Evolutionary conservation across 2,888 invertebrate species (phyloP), one percentile per base, ranked within the genome.

Genomic region (Macrophya annulata): DNA sequence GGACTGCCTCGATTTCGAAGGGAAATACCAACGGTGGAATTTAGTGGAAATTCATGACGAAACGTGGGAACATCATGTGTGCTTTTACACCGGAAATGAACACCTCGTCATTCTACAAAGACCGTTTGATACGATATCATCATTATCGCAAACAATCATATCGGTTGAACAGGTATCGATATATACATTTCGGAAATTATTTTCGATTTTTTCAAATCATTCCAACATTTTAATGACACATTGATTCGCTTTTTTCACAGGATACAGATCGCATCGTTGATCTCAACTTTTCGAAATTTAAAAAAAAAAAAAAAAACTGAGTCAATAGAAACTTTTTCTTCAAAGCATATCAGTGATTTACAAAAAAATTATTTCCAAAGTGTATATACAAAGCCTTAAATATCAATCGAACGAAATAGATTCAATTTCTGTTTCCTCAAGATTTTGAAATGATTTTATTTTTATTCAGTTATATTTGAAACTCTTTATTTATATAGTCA

Each of bases 1-100:
- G 43, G 12, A 81, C 81, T 43, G 37, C 40, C 81, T 62, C 62
- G 81, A 62, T 62, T 81, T 62, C 43, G 59, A 81, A 81, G 40
- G 40, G 59, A 21, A 40, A 81, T 81, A 62, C 81, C 81, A 21
- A 62, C 59, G 21, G 62, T 31, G 62, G 43, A 31, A 62, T 37
- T 62, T 15, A 43, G 37, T 21, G 21, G n/a, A 62, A 81, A 81
- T 81, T 81, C 37, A 17, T 51, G 31, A 37, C n/a, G 37, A 48
- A 37, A 55, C 17, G 21, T 15, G 51, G 48, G 9, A 17, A 37
- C 77, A 8, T 25, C 76, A 4, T 10, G 77, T 48, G 31, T 25
- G 25, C 25, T 77, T 51, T 15, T 77, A 25, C 15, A 51, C 51
- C 37, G 31, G 77, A 77, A 55, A 25, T 77, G 77, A 48, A 51